Evolutionary conservation across 2,797 vertebrate species (phyloP), one percentile per base, ranked within the genome.

Genomic region (Myotis vivesi): DNA sequence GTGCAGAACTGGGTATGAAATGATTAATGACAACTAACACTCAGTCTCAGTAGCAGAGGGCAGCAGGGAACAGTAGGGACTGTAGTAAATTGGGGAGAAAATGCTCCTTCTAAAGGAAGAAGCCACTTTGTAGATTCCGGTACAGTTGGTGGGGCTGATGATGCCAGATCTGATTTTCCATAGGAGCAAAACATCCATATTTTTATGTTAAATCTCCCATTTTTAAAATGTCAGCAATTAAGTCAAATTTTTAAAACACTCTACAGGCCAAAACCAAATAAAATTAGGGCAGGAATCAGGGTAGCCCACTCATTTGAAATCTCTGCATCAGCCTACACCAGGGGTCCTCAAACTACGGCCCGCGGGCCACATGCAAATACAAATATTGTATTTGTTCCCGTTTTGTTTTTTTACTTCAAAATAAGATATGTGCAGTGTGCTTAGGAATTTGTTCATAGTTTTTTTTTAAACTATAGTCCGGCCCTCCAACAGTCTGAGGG

Each of bases 151-250:
- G 33, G 12, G 55, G 51, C 10, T 19, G 15, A 64, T 41, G 33
- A 66, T 33, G 57, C 68, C 72, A 69, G 19, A 75, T n/a, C 51
- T 90, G 55, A 86, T 81, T 94, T 84, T 89, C 68, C 41, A 68
- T 19, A 92, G 6, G 13, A 25, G 33, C 1, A 53, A 19, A 33
- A 86, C 59, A 76, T 84, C 17, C 3, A 2, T 51, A 89, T 51
- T 92, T 93, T 91, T 82, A 92, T 5, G 66, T 44, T 86, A 94
- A 86, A 25, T 41, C 7, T 46, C 44, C 53, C 36, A 46, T 62
- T 92, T 91, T 38, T 88, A 75, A 96, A 94, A 95, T 69, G 25
- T 22, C 46, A 90, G 44, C 25, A 53, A 44, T 49, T 71, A 57
- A 82, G 79, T 59, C 44, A 30, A 92, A 64, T 49, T 6, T 92